Conservation (phyloP, 2,797 vertebrate species). For the Lophura swinhoii region DNA sequence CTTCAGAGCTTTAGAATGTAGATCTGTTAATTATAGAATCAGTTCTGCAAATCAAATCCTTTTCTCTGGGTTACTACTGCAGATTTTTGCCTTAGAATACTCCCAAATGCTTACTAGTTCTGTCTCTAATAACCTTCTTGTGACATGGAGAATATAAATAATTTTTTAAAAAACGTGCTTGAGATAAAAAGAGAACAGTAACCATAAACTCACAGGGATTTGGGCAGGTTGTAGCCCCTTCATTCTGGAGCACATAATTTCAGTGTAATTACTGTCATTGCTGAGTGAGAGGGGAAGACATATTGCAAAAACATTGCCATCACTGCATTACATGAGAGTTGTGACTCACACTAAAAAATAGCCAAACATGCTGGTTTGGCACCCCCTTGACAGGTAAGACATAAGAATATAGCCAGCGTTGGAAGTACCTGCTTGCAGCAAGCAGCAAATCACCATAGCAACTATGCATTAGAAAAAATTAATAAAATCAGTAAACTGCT, state of each 20-base stretch:
- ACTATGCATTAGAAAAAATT: neutral
- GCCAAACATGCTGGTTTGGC: neutral
- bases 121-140: neutral
- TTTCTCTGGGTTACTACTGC: neutral
- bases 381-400: slow-evolving; percentile 31
- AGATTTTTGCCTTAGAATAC: neutral
- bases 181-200: neutral
- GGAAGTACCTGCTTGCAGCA: slow-evolving; percentile 18
- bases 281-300: neutral
- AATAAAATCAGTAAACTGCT: neutral
- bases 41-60: neutral
- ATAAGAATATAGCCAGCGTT: slow-evolving; percentile 1
- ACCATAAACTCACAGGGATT: neutral
- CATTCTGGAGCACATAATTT: neutral
- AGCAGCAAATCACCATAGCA: slow-evolving; percentile 47
- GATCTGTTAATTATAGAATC: neutral
- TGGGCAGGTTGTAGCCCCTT: neutral
- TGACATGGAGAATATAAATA: neutral
- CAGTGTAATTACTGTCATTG: neutral
- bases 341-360: slow-evolving; percentile 4
- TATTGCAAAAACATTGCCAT: neutral
- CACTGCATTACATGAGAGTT: neutral
- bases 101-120: neutral
- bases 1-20: neutral
- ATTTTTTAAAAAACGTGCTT: neutral